These are phyloP conservation scores for Corythaeola cristata DNA, from an alignment of 2,113 vertebrate species.

Conservation along the genomic window DNA sequence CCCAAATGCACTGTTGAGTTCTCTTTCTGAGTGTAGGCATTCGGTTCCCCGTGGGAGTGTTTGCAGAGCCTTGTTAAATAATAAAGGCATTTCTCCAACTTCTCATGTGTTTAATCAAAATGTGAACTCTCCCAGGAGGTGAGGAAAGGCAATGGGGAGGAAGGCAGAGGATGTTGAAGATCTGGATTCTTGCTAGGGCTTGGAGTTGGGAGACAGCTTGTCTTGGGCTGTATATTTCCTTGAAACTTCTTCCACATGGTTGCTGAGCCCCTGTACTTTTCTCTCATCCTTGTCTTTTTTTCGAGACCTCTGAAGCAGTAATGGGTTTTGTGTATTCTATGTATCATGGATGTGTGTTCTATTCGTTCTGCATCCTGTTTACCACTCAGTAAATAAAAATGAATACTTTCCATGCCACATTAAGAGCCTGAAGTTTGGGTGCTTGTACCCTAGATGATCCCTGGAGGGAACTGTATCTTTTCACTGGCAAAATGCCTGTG, in stretches of 20 bases:
- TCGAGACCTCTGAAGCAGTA: background rate
- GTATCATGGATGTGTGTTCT: background rate
- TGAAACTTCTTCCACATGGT: background rate
- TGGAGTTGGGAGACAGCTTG: background rate
- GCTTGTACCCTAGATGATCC: background rate
- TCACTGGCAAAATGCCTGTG: background rate
- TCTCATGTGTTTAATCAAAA: background rate
- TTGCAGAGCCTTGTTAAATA: slow-evolving; percentile 8
- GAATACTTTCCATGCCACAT: too few relatives aligned
- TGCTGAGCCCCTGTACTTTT: background rate
- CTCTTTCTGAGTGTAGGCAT: background rate
- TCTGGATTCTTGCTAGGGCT: background rate
- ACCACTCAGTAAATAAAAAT: background rate
- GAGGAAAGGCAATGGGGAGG: background rate
- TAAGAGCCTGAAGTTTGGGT: background rate
- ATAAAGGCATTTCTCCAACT: background rate
- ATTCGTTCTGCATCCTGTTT: background rate
- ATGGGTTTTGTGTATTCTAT: background rate
- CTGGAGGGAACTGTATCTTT: background rate
- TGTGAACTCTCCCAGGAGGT: background rate
- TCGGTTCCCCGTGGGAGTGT: background rate
- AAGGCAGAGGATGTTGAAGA: background rate
- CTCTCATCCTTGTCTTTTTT: background rate
- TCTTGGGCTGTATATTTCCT: background rate
- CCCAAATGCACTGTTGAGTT: background rate